phyloP scores from a whole-genome alignment of 2,113 vertebrate species.

The Rhinolophus sinicus region DNA sequence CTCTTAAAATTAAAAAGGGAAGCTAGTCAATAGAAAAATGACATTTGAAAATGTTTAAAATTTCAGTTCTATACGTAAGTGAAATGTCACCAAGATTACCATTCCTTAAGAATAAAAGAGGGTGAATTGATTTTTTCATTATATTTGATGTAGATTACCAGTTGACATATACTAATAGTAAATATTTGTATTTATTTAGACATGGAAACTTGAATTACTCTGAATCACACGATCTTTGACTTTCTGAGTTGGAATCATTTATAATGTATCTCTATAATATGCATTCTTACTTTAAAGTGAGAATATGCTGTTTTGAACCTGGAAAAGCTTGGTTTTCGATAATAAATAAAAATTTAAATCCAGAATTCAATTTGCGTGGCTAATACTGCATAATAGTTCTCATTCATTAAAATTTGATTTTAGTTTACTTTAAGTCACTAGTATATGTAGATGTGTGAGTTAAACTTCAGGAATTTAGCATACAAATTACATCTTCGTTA shows the following conservation, averaged over 20 bases:
- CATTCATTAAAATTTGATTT: neutral
- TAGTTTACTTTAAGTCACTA: neutral
- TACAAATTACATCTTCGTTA: neutral
- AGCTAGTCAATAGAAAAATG: neutral
- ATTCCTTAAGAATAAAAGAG: neutral
- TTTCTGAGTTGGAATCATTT: neutral
- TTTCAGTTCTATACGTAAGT: neutral
- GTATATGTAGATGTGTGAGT: neutral
- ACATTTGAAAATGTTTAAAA: neutral
- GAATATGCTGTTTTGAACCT: neutral
- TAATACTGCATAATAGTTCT: neutral
- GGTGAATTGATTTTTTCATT: neutral
- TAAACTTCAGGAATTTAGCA: neutral
- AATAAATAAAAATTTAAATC: neutral
- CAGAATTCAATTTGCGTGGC: constrained; percentile 15
- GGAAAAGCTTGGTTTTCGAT: constrained; percentile 23
- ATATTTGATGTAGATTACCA: neutral
- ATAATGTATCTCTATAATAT: neutral
- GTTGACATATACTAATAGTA: neutral
- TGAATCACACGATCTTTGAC: neutral
- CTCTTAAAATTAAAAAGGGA: neutral
- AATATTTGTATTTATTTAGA: neutral
- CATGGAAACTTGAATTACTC: neutral
- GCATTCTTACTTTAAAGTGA: neutral
- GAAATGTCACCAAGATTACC: neutral